Base-by-base conservation (phyloP, 2,113 vertebrate genomes). In the Rafetus swinhoei region DNA sequence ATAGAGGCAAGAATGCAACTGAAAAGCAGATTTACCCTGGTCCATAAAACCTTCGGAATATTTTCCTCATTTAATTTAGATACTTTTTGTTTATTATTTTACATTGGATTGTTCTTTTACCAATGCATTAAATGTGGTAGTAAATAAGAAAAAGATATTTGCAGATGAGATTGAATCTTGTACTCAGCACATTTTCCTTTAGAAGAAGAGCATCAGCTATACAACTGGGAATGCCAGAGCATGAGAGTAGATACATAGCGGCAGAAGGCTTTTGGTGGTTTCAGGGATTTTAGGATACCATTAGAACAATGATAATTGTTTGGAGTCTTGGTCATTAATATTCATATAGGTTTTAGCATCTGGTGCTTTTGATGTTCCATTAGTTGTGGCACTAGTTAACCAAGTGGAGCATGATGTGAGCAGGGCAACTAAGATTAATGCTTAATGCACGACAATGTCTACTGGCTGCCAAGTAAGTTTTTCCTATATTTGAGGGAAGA, bases 151-250 rank as follows among this genome's bases (percentile, higher is more conserved):
- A 80, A 21, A 77, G 4, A 21, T 29, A 6, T 25, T 4, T 19
- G 12, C 4, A 7, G 9, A 45, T 55, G 74, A 80, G 84, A 54
- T 60, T 57, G 54, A 13, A 32, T 45, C 3, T 27, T 59, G 13
- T 1, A 4, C 32, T 10, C 7, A 55, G 15, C 0, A 3, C 8
- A 56, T 39, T 35, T 1, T 1, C 19, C 56, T n/a, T 2, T 1
- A 3, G 5, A 21, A 65, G 25, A 72, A 69, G 13, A 89, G 32
- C 24, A 21, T 55, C 8, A 89, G 4, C 27, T 3, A 1, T 0
- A 0, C 16, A 57, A 35, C 5, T 9, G 27, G 69, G 35, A 45
- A 57, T 1, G 32, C 11, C 50, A 3, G 16, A 82, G 5, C 55
- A 65, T 8, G 60, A 29, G 45, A 27, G 3, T 0, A 19, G 13